A percentile compares a stretch with the other conserved stretches of the same genome.
Evolutionary conservation across 2,888 invertebrate genomes (phyloP).

Genomic region (Carpatolechia fugitivella): DNA sequence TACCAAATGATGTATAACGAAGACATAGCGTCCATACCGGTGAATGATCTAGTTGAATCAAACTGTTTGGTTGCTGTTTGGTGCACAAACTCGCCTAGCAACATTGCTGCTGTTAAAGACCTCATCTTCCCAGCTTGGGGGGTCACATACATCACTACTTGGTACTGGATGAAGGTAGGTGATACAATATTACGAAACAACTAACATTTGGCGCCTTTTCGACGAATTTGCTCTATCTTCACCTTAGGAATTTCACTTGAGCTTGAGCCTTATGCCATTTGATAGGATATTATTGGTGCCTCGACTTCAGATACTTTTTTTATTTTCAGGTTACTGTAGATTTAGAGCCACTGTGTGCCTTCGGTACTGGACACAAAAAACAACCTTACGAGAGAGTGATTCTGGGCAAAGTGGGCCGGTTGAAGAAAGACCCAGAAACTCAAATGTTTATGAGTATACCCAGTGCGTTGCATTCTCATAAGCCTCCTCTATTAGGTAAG

Average conservation of each 20-base stretch:
- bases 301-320: no score
- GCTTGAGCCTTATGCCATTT: no score
- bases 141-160: slow-evolving; percentile 83
- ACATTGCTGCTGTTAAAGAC: slow-evolving; percentile 83
- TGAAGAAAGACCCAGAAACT: slow-evolving; percentile 56
- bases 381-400: slow-evolving; percentile 92
- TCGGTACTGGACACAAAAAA: slow-evolving; percentile 84
- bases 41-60: slow-evolving; percentile 79
- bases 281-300: no score
- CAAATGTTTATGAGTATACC: slow-evolving; percentile 90
- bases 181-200: no score
- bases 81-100: slow-evolving; percentile 92
- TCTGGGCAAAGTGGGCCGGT: slow-evolving; percentile 56
- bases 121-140: slow-evolving; percentile 90
- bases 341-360: slow-evolving; percentile 84
- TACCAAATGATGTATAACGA: slow-evolving; percentile 90
- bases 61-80: slow-evolving; percentile 90
- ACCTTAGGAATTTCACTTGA: no score
- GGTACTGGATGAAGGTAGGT: slow-evolving; percentile 90
- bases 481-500: slow-evolving; percentile 90
- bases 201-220: no score
- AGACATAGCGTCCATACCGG: slow-evolving; percentile 84
- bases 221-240: no score
- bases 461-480: slow-evolving; percentile 96
- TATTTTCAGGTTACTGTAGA: slow-evolving; percentile 65